Conservation (phyloP, 2,797 vertebrate genomes). For the Coranthus polyacanthus region DNA sequence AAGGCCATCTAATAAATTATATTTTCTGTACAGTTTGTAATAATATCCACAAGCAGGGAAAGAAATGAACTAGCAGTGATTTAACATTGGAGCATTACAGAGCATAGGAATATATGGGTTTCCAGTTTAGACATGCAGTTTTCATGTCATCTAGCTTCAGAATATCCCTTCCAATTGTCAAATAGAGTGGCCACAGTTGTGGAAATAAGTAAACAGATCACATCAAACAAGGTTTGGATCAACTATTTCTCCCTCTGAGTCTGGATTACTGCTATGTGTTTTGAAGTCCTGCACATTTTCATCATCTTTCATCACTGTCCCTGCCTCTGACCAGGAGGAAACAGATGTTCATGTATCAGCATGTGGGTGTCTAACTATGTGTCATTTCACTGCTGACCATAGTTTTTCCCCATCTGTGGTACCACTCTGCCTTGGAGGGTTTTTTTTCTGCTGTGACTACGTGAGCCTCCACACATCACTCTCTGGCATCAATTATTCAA, state of each 20-base stretch:
- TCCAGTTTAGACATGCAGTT: too few relatives aligned
- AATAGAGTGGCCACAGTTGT: too few relatives aligned
- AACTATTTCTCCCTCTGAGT: not conserved
- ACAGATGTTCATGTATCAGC: not conserved
- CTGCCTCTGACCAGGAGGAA: constrained; percentile 1
- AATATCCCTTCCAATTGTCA: too few relatives aligned
- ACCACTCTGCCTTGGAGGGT: not conserved
- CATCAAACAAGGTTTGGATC: not conserved
- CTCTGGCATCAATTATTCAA: constrained; percentile 25
- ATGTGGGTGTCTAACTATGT: not conserved
- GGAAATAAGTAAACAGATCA: too few relatives aligned
- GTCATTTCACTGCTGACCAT: not conserved
- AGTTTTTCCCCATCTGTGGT: not conserved
- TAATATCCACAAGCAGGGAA: too few relatives aligned
- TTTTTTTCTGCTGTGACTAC: constrained; percentile 42
- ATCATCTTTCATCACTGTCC: not conserved
- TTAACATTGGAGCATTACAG: too few relatives aligned
- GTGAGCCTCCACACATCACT: constrained; percentile 62
- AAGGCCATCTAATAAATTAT: too few relatives aligned
- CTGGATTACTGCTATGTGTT: not conserved
- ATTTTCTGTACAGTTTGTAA: too few relatives aligned
- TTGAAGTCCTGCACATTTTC: not conserved
- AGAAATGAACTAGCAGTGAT: too few relatives aligned
- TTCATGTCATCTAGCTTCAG: too few relatives aligned
- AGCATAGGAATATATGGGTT: too few relatives aligned